Conservation (phyloP, 2,113 vertebrate genomes). For the Hemichromis elongatus region DNA sequence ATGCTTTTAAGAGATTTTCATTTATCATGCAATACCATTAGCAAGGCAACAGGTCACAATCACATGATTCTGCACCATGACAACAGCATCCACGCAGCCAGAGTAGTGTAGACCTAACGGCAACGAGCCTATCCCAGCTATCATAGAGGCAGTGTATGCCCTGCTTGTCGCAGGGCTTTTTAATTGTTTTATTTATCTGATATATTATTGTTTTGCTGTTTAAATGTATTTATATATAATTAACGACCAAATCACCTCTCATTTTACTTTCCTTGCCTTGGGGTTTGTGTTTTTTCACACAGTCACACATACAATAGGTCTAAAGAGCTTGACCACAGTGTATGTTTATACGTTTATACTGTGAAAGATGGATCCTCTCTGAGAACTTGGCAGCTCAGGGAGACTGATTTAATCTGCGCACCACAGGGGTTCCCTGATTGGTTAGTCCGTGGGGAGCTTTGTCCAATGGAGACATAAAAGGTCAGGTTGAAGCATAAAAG, state of each 20-base stretch:
- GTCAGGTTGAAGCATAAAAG: slow-evolving; percentile 29
- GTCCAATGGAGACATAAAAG: slow-evolving; percentile 36
- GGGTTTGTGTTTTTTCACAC: background rate
- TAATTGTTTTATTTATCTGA: too few relatives aligned
- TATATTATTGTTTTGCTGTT: too few relatives aligned
- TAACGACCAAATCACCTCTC: background rate
- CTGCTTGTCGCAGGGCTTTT: background rate
- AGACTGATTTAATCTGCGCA: slow-evolving; percentile 34
- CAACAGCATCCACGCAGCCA: background rate
- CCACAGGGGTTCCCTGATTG: slow-evolving; percentile 24
- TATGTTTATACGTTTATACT: background rate
- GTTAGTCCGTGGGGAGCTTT: slow-evolving; percentile 31
- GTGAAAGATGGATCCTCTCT: background rate
- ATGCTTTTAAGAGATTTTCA: background rate
- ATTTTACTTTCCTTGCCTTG: background rate
- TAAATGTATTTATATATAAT: background rate
- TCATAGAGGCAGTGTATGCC: background rate
- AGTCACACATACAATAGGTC: background rate
- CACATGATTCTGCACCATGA: background rate
- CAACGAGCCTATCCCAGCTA: background rate
- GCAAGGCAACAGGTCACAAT: background rate
- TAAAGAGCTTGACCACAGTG: background rate
- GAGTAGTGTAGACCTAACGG: background rate
- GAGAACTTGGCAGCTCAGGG: slow-evolving; percentile 6
- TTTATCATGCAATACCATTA: background rate